Conservation (phyloP, 2,797 vertebrate species). For the Acanthopagrus latus region DNA sequence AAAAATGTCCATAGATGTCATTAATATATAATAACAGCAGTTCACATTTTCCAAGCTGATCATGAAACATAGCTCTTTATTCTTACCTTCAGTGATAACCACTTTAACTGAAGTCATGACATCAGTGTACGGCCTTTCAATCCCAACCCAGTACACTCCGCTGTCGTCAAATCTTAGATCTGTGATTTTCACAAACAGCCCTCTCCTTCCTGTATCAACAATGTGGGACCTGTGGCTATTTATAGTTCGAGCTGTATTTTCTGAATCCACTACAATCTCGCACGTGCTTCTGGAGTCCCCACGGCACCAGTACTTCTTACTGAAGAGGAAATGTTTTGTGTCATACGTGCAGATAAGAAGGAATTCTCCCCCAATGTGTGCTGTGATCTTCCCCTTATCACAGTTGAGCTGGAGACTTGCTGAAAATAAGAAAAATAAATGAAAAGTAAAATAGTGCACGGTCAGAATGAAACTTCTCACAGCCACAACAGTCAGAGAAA, state of each 20-base stretch:
- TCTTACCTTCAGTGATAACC: conserved; percentile 78
- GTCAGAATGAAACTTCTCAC: background rate
- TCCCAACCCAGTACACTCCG: conserved; percentile 84
- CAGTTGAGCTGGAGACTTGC: conserved; percentile 78
- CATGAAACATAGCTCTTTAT: background rate
- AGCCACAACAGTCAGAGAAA: background rate
- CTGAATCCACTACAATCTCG: conserved; percentile 75
- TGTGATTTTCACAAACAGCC: conserved; percentile 67
- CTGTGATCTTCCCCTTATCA: conserved; percentile 57
- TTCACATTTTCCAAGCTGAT: background rate
- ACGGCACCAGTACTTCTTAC: conserved; percentile 85
- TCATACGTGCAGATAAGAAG: conserved; percentile 65
- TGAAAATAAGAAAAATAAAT: conserved; percentile 41
- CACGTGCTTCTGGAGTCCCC: conserved; percentile 70
- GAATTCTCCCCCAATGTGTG: conserved; percentile 58
- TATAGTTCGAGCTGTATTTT: conserved; percentile 6
- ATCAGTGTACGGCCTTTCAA: conserved; percentile 77
- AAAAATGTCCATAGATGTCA: background rate
- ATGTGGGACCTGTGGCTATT: conserved; percentile 47
- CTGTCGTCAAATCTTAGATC: conserved; percentile 67
- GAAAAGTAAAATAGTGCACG: background rate
- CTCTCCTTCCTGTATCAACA: conserved; percentile 28
- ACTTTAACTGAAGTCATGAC: conserved; percentile 77
- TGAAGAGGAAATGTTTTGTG: conserved; percentile 15
- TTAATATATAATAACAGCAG: background rate